Evolutionary conservation across 2,113 vertebrate genomes (phyloP).

Genomic region (Naja naja): DNA sequence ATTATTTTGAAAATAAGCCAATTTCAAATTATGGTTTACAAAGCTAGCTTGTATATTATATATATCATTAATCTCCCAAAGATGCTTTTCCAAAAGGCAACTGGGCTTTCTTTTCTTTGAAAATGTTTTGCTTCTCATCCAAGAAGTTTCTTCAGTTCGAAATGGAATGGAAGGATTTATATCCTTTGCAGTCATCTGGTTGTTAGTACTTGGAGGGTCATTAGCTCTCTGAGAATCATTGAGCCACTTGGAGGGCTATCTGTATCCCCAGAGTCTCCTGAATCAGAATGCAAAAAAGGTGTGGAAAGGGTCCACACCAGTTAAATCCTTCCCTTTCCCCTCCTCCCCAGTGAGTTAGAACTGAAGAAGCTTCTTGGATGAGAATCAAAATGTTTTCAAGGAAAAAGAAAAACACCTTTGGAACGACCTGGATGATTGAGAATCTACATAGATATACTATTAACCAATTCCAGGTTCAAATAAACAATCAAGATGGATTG

Average conservation of each 20-base stretch:
- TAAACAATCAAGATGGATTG: not conserved
- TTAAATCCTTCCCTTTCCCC: not conserved
- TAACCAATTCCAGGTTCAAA: not conserved
- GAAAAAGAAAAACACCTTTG: not conserved
- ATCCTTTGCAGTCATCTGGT: not conserved
- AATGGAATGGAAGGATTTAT: not conserved
- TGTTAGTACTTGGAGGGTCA: not conserved
- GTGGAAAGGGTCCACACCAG: not conserved
- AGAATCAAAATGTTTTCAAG: not conserved
- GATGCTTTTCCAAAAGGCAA: not conserved
- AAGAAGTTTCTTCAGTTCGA: not conserved
- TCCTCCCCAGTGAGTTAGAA: not conserved
- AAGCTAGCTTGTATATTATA: not conserved
- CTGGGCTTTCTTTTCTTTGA: not conserved
- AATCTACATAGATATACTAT: not conserved
- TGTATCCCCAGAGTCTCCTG: not conserved
- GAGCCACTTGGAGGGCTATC: not conserved
- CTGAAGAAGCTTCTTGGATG: not conserved
- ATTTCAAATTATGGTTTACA: not conserved
- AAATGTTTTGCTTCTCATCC: not conserved
- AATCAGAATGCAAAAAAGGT: not conserved
- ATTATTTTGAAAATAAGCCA: not conserved
- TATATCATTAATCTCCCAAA: not conserved
- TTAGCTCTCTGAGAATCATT: not conserved
- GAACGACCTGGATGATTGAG: not conserved